phyloP scores from a whole-genome alignment of 2,888 invertebrate species.

The Ganaspis brasiliensis region DNA sequence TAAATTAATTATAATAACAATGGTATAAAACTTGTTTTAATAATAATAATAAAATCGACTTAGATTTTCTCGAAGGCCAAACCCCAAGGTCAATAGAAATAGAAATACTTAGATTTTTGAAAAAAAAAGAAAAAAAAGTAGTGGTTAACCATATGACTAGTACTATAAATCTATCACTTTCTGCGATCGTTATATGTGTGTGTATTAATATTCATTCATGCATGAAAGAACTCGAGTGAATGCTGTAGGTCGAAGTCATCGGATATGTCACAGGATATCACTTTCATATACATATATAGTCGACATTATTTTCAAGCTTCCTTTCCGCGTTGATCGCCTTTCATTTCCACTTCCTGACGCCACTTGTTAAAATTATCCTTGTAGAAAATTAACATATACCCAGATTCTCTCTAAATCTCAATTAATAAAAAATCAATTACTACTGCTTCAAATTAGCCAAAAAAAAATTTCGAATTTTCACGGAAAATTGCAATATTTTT shows the following conservation, averaged over 20 bases:
- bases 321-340: neutral
- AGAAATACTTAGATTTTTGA: neutral
- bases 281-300: slow-evolving; percentile 14
- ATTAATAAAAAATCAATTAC: no score
- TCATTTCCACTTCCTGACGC: neutral
- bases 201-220: slow-evolving; percentile 34
- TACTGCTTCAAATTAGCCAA: no score
- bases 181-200: slow-evolving; percentile 6
- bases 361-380: no score
- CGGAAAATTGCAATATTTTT: no score
- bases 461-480: no score
- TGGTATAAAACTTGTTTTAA: no score
- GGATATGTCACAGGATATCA: slow-evolving; percentile 23
- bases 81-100: neutral
- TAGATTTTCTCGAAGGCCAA: neutral
- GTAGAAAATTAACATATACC: no score
- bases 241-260: slow-evolving; percentile 8
- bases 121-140: neutral
- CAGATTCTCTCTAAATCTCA: neutral
- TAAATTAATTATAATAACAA: no score
- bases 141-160: neutral
- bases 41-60: no score
- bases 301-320: neutral
- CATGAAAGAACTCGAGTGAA: slow-evolving; percentile 29
- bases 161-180: slow-evolving; percentile 5